A percentile compares a stretch with the other conserved stretches of the same genome.
Evolutionary conservation across 2,797 vertebrate species (phyloP).

Genomic region (Erethizon dorsatum): DNA sequence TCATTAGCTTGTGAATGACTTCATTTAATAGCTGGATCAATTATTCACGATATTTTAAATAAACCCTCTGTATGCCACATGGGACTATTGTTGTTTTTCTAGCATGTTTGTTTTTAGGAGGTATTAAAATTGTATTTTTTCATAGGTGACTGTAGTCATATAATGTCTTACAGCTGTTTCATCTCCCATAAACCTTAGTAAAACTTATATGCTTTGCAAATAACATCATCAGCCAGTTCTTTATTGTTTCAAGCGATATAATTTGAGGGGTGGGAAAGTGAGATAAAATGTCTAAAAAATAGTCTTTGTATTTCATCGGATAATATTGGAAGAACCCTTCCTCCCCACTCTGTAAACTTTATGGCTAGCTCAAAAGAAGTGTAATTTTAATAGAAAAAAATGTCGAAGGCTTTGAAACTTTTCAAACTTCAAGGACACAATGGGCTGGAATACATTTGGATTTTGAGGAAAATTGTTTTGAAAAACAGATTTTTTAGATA

Average conservation of each 20-base stretch:
- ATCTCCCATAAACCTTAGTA: slow-evolving; percentile 3
- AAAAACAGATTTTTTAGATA: neutral
- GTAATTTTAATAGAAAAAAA: slow-evolving; percentile 22
- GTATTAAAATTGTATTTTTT: slow-evolving; percentile 32
- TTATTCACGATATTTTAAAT: slow-evolving; percentile 44
- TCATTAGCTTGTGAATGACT: slow-evolving; percentile 41
- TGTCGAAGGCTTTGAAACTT: slow-evolving; percentile 28
- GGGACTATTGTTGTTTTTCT: slow-evolving; percentile 1
- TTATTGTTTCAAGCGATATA: slow-evolving; percentile 49
- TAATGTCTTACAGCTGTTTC: slow-evolving; percentile 15
- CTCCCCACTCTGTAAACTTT: neutral
- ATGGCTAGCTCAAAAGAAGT: neutral
- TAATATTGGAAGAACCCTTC: neutral
- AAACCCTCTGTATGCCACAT: neutral
- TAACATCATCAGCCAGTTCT: neutral
- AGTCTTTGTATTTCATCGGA: neutral
- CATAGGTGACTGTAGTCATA: slow-evolving; percentile 13
- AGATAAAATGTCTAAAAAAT: slow-evolving; percentile 19
- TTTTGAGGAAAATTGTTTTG: neutral
- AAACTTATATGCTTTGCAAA: slow-evolving; percentile 54
- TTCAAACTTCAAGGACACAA: neutral
- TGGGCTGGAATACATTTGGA: neutral
- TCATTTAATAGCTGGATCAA: slow-evolving; percentile 33
- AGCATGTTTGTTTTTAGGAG: slow-evolving; percentile 8
- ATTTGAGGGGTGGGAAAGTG: neutral